phyloP scores from a whole-genome alignment of 2,888 invertebrate species.

The Tryphoninae sp. region DNA sequence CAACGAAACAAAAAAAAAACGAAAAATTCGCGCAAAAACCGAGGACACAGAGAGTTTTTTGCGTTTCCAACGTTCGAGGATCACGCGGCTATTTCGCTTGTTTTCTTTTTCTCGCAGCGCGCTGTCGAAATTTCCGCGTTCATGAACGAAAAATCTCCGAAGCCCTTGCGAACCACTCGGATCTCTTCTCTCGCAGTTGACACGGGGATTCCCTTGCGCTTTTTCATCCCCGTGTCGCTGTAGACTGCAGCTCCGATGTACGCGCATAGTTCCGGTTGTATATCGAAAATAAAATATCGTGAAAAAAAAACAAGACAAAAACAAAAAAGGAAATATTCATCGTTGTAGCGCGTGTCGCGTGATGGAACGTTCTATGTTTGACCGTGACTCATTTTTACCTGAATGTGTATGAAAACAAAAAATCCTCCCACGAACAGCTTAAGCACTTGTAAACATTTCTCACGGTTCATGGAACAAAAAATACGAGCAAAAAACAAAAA shows the following conservation, averaged over 20 bases:
- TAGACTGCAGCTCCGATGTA: no score
- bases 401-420: conserved; percentile 24
- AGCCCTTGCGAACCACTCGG: conserved; percentile 28
- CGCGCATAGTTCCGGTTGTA: not conserved
- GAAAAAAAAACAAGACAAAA: not conserved
- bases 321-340: conserved; percentile 3
- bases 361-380: conserved; percentile 30
- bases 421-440: conserved; percentile 43
- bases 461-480: conserved; percentile 7
- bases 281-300: not conserved
- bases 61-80: conserved; percentile 23
- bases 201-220: conserved; percentile 46
- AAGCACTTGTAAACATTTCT: conserved; percentile 26
- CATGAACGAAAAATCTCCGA: conserved; percentile 24
- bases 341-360: conserved; percentile 25
- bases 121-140: conserved; percentile 18
- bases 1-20: not conserved
- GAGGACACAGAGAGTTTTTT: conserved; percentile 1
- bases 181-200: conserved; percentile 30
- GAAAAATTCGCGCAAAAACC: not conserved
- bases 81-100: conserved; percentile 1
- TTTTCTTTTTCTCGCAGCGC: conserved; percentile 13
- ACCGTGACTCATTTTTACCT: conserved; percentile 38
- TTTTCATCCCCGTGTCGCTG: conserved; percentile 49
- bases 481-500: conserved; percentile 25